Conservation (phyloP, 1,140 invertebrate genomes). For the Ctenoplectra terminalis region DNA sequence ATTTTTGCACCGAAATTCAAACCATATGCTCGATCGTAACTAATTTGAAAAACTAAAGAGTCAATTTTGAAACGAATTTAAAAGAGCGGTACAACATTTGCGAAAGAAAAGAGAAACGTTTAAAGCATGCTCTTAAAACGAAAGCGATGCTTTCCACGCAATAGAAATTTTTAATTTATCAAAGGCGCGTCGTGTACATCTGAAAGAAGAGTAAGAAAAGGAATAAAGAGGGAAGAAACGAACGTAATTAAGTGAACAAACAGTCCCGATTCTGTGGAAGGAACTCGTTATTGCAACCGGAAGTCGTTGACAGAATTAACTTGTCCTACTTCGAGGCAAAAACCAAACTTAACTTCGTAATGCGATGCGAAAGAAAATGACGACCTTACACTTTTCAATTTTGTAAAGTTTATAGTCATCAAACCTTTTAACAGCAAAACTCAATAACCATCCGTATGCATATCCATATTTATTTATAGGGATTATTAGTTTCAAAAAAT, state of each 20-base stretch:
- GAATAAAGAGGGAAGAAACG: background rate
- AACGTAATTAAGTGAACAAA: slow-evolving; percentile 5
- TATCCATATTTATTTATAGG: no score
- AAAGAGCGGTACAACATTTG: no score
- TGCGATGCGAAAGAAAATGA: background rate
- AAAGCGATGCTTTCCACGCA: no score
- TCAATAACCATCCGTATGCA: no score
- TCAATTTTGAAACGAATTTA: background rate
- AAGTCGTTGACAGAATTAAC: background rate
- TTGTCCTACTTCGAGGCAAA: background rate
- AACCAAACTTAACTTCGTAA: background rate
- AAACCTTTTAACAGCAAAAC: background rate
- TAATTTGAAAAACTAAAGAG: background rate
- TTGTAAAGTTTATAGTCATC: background rate
- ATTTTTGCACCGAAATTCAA: background rate
- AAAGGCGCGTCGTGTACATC: background rate
- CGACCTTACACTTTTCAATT: background rate
- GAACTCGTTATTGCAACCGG: background rate
- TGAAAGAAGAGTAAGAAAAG: background rate
- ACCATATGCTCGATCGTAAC: background rate
- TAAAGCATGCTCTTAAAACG: no score
- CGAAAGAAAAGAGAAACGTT: no score
- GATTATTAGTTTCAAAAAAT: no score
- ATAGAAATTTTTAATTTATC: background rate
- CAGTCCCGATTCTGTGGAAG: background rate